These are phyloP conservation scores for Cyclargus thomasi DNA, from an alignment of 1,140 invertebrate species.

Conservation along the genomic window DNA sequence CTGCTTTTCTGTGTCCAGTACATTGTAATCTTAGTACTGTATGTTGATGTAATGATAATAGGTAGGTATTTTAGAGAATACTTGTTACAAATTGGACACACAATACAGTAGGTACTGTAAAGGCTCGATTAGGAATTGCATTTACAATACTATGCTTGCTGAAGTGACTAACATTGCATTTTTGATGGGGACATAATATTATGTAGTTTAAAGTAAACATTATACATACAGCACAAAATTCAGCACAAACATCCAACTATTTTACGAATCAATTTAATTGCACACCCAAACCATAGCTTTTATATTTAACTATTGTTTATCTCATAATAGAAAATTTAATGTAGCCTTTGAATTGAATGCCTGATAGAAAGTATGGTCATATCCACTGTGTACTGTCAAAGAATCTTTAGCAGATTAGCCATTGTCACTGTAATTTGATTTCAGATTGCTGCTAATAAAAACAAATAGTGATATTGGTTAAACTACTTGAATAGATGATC, in stretches of 20 bases:
- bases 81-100: not conserved
- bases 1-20: not conserved
- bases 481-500: not conserved
- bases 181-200: not conserved
- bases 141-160: conserved; percentile 4
- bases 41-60: too few relatives aligned
- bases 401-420: not conserved
- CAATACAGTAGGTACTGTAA: not conserved
- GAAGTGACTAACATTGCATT: not conserved
- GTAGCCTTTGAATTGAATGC: not conserved
- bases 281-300: not conserved
- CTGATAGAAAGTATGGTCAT: not conserved
- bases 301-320: not conserved
- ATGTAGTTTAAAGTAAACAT: not conserved
- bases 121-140: conserved; percentile 26
- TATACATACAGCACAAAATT: not conserved
- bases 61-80: too few relatives aligned
- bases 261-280: not conserved
- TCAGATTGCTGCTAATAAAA: not conserved
- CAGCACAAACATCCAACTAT: not conserved
- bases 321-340: not conserved
- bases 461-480: too few relatives aligned
- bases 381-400: not conserved
- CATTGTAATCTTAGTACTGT: not conserved
- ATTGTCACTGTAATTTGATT: too few relatives aligned